phyloP scores from a whole-genome alignment of 2,113 vertebrate genomes.

The Scalopus aquaticus region DNA sequence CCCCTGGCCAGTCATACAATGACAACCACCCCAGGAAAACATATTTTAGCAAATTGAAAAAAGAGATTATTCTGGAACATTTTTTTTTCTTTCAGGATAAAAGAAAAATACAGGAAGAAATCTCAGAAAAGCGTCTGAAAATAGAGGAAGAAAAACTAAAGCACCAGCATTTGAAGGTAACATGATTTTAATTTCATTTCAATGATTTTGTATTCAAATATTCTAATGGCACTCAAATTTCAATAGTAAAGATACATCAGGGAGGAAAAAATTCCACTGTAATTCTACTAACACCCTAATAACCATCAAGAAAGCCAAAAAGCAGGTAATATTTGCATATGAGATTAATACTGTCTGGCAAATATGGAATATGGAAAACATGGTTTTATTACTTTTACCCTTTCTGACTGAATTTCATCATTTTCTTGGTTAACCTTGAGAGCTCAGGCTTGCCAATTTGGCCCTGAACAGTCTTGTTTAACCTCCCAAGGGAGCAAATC shows the following conservation, averaged over 20 bases:
- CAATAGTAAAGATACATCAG: constrained; percentile 41
- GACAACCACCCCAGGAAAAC: neutral
- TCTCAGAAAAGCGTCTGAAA: constrained; percentile 92
- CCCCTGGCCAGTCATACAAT: neutral
- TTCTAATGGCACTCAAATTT: constrained; percentile 7
- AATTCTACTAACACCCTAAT: neutral
- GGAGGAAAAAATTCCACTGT: neutral
- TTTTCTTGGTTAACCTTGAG: constrained; percentile 59
- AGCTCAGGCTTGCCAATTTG: constrained; percentile 37
- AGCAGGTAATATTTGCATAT: neutral
- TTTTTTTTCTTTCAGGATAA: constrained; percentile 90
- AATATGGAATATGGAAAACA: constrained; percentile 12
- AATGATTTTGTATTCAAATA: constrained; percentile 5
- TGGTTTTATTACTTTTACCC: neutral
- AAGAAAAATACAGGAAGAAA: constrained; percentile 96
- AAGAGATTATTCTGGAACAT: neutral
- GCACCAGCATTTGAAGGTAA: constrained; percentile 96
- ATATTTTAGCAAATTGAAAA: constrained; percentile 36
- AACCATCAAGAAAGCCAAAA: neutral
- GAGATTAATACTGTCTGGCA: constrained; percentile 31
- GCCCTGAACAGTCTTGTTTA: constrained; percentile 3
- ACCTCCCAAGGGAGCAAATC: neutral
- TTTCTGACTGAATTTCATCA: constrained; percentile 27
- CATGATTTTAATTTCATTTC: constrained; percentile 34
- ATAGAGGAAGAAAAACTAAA: constrained; percentile 96